phyloP scores from a whole-genome alignment of 2,797 vertebrate species.

The Alcedo atthis region DNA sequence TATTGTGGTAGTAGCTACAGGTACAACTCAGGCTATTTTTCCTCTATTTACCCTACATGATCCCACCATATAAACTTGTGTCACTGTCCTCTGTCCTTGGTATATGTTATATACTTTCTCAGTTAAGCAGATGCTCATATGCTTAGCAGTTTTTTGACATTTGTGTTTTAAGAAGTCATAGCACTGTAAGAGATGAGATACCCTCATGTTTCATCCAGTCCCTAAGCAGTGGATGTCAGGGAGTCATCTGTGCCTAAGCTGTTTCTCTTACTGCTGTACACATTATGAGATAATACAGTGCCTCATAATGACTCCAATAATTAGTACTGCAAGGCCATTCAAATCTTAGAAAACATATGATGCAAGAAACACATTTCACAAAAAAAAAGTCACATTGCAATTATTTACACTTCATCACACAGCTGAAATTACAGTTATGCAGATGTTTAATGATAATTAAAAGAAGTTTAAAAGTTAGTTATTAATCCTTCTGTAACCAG shows the following conservation, averaged over 20 bases:
- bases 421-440: neutral
- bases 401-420: neutral
- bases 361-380: neutral
- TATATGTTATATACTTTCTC: neutral
- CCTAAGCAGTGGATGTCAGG: neutral
- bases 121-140: rapidly evolving
- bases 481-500: neutral
- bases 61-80: neutral
- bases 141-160: neutral
- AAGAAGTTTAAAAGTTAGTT: neutral
- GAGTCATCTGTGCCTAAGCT: neutral
- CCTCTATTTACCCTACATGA: neutral
- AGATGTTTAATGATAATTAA: neutral
- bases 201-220: neutral
- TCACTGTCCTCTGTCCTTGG: neutral
- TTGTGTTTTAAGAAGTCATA: neutral
- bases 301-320: neutral
- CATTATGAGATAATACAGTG: neutral
- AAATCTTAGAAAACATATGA: neutral
- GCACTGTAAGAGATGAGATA: neutral
- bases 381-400: neutral
- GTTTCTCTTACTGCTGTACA: neutral
- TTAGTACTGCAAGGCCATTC: neutral
- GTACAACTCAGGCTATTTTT: neutral
- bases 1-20: neutral